Base-by-base conservation (phyloP, 2,113 vertebrate genomes). In the Corythornis vintsioides region DNA sequence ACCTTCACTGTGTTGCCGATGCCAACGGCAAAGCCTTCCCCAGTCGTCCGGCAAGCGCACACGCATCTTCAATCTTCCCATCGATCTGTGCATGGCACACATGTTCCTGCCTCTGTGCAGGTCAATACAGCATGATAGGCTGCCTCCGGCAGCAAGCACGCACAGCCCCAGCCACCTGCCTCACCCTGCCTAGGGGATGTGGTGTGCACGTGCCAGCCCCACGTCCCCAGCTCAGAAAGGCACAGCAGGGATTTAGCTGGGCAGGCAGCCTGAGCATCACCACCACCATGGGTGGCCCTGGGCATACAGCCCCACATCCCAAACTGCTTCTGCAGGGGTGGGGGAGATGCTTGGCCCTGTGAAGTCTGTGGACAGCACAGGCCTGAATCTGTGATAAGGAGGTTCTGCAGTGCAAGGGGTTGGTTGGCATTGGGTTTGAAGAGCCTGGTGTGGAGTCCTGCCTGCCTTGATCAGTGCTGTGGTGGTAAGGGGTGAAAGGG, bases 61-160 rank as follows among this genome's bases (percentile, higher is more conserved):
- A 86, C 59, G 20, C 89, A 72, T 92, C 96, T 92, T 96, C 96
- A 94, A 96, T 95, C 95, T 95, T 92, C 83, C 79, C 93, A 96
- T 95, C 93, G 96, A 93, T 96, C 93, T 29, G 93, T 96, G 88
- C 95, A 59, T 95, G 95, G 93, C 89, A 92, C 92, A 95, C 92
- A 93, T 96, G 84, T 91, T 94, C 81, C 92, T 92, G 89, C 95
- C 92, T 85, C 90, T 28, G 64, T 71, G 92, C 67, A 2, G 95
- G 95, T 96, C 95, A 95, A 95, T 95, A 95, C 82, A 29, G 94
- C 92, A 92, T 94, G 96, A 94, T 91, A 90, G 89, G 92, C 92
- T 92, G 92, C 93, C 92, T 94, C 93, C 45, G 61, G 90, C 93
- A 11, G 82, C 69, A 43, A 95, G 93, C 96, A 95, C 71, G 70